Conservation (phyloP, 1,140 invertebrate species). For the Drosophila sp. region DNA sequence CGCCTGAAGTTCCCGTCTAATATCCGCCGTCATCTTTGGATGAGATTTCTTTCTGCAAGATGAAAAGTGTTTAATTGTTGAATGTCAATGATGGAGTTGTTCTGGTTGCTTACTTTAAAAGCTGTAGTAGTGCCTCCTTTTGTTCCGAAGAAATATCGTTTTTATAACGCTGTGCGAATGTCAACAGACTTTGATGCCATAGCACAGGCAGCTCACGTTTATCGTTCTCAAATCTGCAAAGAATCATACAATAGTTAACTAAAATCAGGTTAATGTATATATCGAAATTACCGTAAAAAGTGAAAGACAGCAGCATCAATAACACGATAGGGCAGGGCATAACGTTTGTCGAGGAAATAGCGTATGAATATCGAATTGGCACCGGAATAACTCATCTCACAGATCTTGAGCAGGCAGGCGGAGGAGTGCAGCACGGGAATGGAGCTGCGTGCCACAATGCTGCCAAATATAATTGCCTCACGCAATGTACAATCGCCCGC, state of each 20-base stretch:
- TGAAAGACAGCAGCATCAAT: constrained; percentile 98
- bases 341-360: constrained; percentile 98
- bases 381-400: constrained; percentile 99
- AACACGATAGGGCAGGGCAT: constrained; percentile 97
- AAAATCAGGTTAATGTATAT: constrained; percentile 23
- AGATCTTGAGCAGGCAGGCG: constrained; percentile 97
- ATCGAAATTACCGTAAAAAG: constrained; percentile 90
- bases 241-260: constrained; percentile 8
- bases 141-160: constrained; percentile 97
- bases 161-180: constrained; percentile 98
- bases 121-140: constrained; percentile 92
- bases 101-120: constrained; percentile 88
- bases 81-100: background rate
- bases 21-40: constrained; percentile 92
- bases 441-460: constrained; percentile 95
- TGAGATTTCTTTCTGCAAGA: constrained; percentile 89
- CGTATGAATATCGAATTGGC: constrained; percentile 98
- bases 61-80: too few relatives aligned
- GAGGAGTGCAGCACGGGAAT: constrained; percentile 98
- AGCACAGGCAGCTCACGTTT: constrained; percentile 94
- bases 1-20: constrained; percentile 92
- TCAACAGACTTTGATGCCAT: constrained; percentile 98
- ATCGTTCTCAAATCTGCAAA: constrained; percentile 92
- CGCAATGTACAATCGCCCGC: constrained; percentile 96
- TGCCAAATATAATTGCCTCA: constrained; percentile 97